Conservation (phyloP, 1,140 invertebrate species). For the Lordiphosa mommai region DNA sequence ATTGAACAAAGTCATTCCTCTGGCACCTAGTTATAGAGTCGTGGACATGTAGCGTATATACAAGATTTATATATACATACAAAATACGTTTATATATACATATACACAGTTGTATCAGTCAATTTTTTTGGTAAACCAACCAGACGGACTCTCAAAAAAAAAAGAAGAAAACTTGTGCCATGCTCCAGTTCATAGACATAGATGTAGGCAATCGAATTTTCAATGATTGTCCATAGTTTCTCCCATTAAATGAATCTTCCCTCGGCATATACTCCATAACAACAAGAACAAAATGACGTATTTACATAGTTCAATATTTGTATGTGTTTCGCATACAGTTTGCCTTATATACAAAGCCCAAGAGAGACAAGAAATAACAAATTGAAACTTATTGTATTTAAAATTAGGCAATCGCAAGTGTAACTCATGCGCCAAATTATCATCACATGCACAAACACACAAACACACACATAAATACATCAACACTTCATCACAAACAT, state of each 20-base stretch:
- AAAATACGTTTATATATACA: slow-evolving; percentile 46
- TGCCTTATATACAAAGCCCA: slow-evolving; percentile 71
- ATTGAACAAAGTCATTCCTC: slow-evolving; percentile 25
- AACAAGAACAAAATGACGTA: slow-evolving; percentile 28
- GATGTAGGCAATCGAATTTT: slow-evolving; percentile 12
- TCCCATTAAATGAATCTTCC: slow-evolving; percentile 40
- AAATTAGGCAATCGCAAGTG: slow-evolving; percentile 33
- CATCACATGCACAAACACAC: slow-evolving; percentile 20
- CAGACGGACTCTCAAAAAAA: not conserved
- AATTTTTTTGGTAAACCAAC: slow-evolving; percentile 34
- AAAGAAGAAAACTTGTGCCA: slow-evolving; percentile 33
- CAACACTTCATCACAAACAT: not conserved
- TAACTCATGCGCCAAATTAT: slow-evolving; percentile 47
- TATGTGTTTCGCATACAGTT: slow-evolving; percentile 69
- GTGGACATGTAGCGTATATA: slow-evolving; percentile 59
- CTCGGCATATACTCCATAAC: slow-evolving; percentile 38
- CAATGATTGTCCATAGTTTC: slow-evolving; percentile 26
- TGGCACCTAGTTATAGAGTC: slow-evolving; percentile 53
- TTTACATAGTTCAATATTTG: slow-evolving; percentile 76
- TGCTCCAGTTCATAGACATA: slow-evolving; percentile 34
- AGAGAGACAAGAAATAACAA: slow-evolving; percentile 24
- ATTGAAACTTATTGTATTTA: slow-evolving; percentile 36
- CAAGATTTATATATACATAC: slow-evolving; percentile 63
- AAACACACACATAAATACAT: not conserved
- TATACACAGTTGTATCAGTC: slow-evolving; percentile 20